Base-by-base conservation (phyloP, 2,797 vertebrate genomes). In the Numenius phaeopus region DNA sequence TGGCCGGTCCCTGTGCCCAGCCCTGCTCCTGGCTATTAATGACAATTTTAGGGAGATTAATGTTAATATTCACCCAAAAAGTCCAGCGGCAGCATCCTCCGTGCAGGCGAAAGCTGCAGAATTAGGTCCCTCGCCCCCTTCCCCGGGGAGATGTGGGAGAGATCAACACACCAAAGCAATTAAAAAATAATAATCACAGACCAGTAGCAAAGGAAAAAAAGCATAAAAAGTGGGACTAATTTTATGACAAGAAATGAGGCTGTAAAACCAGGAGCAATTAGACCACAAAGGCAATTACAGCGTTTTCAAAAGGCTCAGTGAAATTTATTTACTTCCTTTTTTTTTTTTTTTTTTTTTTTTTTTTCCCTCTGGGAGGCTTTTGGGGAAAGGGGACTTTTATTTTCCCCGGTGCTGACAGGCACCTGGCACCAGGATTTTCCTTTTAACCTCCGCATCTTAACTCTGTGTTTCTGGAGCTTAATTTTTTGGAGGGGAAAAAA, bases 251-350 rank as follows among this genome's bases (percentile, higher is more conserved):
- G 95, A 91, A 96, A 91, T 61, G 67, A 90, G 93, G 90, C 93
- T 92, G 86, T 93, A 96, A 97, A 96, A 89, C 90, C 70, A 78
- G 92, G 93, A 97, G 91, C 96, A 96, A 96, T 97, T 96, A 95
- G 91, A 95, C 92, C 94, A 93, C 91, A 89, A 96, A 95, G 85
- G 91, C 95, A 95, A 93, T 95, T 95, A 92, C 66, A 65, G 83
- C 7, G 1, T 54, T 96, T 95, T 81, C 95, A 80, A 93, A 96
- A 94, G 91, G 89, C 86, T 94, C 71, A 29, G 67, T 87, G 94
- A 92, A 90, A 93, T 93, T 95, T 95, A 97, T 94, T 97, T 96
- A 93, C 93, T 77, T 12, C 49, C 87, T 34, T 12, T 5, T 47
- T 59, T 32, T 69, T 34, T 34, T 23, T n/a, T 30, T 30, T 30